Evolutionary conservation across 30 jellyfish, hydroid and myxozoan species (phyloP), one percentile per base, ranked within the genome.

Genomic region (Aurelia sp.): DNA sequence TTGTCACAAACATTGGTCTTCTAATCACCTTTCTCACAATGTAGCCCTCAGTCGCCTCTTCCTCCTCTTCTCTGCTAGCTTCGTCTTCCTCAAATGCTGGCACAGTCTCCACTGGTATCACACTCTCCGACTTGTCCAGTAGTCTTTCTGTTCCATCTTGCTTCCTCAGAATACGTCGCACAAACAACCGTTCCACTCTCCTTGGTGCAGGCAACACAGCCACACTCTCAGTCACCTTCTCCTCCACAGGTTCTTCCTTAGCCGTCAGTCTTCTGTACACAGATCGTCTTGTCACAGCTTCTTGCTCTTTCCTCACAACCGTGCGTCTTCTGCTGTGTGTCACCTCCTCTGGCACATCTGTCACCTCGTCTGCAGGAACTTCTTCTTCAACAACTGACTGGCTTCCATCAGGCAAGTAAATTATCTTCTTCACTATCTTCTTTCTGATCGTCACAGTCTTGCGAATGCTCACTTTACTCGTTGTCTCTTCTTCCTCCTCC

Each of bases 141-240:
- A 38, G 48, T 38, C 48, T 38, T 38, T 38, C 48, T 38, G 48
- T 38, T 38, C 48, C 48, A 71, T 92, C 97, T 31, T 88, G 84
- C 80, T 76, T 78, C 67, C 98, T 79, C 64, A 91, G 52, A 13
- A 91, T 74, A 19, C 96, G 87, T 4, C 97, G 72, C 76, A 85
- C 98, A 61, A 58, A 85, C 86, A 91, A 82, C 41, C 96, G 74
- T 61, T 91, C 97, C 13, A 91, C 98, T 55, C 86, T 80, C 30
- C 70, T 67, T 48, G 90, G 82, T 27, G 81, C 79, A 38, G 48
- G 48, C 57, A 24, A 40, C 38, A 19, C 73, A 18, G 74, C 22
- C 73, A 47, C 86, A 22, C 48, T 55, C 22, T 30, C 19, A 0
- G 88, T 83, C 38, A 81, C 91, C 48, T 63, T 88, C 51, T 88